Evolutionary conservation across 2,113 vertebrate genomes (phyloP).

Genomic region (Oncorhynchus gorbuscha): DNA sequence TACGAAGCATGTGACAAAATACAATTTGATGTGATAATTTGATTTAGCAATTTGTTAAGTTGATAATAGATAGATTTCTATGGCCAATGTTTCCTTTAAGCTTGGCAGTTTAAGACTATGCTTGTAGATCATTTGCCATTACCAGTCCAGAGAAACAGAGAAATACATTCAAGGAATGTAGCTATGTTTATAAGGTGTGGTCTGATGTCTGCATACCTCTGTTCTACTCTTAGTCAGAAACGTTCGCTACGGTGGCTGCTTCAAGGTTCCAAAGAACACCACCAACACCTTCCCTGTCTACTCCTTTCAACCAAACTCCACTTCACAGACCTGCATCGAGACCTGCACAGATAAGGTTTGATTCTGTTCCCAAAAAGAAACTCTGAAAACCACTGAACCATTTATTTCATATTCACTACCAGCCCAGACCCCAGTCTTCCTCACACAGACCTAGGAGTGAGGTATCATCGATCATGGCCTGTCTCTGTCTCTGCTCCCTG

Average conservation of each 20-base stretch:
- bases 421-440: not conserved
- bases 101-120: not conserved
- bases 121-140: not conserved
- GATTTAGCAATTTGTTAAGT: too few relatives aligned
- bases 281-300: conserved; percentile 78
- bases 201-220: conserved; percentile 5
- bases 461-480: conserved; percentile 18
- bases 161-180: not conserved
- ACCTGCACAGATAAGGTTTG: conserved; percentile 94
- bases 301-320: conserved; percentile 79
- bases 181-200: not conserved
- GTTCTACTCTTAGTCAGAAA: conserved; percentile 78
- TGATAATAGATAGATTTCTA: not conserved
- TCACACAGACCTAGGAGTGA: conserved; percentile 1
- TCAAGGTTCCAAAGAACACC: conserved; percentile 77
- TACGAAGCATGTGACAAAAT: too few relatives aligned
- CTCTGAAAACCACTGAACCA: conserved; percentile 10
- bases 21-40: too few relatives aligned
- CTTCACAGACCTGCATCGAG: conserved; percentile 86
- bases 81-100: not conserved
- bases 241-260: conserved; percentile 87
- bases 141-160: not conserved
- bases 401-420: conserved; percentile 13
- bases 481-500: conserved; percentile 14
- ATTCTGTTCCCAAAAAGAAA: not conserved